Evolutionary conservation across 2,797 vertebrate genomes (phyloP), one percentile per base, ranked within the genome.

Genomic region (Pseudochromis fuscus): DNA sequence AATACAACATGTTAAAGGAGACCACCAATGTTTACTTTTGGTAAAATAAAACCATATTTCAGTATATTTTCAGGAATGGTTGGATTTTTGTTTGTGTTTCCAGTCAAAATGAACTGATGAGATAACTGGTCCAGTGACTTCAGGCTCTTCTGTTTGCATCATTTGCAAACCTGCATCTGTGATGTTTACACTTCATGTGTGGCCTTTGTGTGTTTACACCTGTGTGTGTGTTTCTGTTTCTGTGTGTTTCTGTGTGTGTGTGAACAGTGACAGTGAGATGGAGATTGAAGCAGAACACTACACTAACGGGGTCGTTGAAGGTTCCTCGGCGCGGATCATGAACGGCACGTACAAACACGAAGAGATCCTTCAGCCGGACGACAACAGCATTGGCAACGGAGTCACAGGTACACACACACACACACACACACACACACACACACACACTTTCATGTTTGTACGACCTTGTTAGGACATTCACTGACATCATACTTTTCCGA

Each of bases 341-440:
- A 99, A 99, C 21, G 97, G 97, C 82, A 97, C 96, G 55, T 99
- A 97, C 92, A 99, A 98, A 84, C 97, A 97, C 0, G 96, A 98
- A 85, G 97, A 98, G 80, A 96, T 96, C 84, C 94, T 98, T 60
- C 97, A 98, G 88, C 96, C 95, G 0, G 97, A 98, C 21, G 96
- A 97, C 83, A 97, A 94, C 93, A 96, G 96, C 91, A 95, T 97
- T 84, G 96, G 96, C 89, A 96, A 95, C 61, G 92, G 87, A 44
- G 84, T 94, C 73, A 79, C 92, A 90, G 94, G 94, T 95, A 77
- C 4, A 28, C 16, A 28, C 28, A 50, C 37, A 18, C 33, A 44
- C 38, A 33, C 64, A 50, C 45, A 42, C 42, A 46, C 73, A 19
- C 42, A 40, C 30, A 61, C 40, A 70, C 19, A 63, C 18, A 61